Percentiles rank a stretch among this genome's conserved stretches.
Conservation (phyloP, 2,888 invertebrate genomes). For the Oscheius sp. region DNA sequence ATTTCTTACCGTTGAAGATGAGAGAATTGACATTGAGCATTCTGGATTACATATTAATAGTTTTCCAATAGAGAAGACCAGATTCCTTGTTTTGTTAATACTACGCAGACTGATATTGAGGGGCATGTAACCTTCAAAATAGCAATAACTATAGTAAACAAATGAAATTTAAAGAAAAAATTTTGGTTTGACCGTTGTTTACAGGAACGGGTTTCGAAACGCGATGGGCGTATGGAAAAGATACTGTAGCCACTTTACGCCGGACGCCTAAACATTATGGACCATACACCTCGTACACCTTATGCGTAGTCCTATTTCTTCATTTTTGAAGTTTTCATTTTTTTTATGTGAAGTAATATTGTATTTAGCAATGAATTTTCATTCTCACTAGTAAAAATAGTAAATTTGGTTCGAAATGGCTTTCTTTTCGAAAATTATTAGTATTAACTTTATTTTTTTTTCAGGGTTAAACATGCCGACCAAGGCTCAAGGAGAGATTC, state of each 20-base stretch:
- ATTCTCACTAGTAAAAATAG: background rate
- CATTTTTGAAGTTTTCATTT: too few species aligned
- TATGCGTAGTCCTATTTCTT: too few species aligned
- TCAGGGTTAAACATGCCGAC: conserved; percentile 68
- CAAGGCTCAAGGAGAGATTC: conserved; percentile 75
- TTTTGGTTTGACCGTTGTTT: too few species aligned
- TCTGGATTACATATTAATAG: too few species aligned
- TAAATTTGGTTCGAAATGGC: background rate
- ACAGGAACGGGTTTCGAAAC: background rate
- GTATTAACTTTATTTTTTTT: background rate
- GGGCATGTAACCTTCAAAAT: too few species aligned
- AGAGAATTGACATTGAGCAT: too few species aligned
- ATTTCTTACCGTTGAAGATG: too few species aligned
- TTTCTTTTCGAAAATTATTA: background rate
- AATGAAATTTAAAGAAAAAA: too few species aligned
- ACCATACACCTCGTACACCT: conserved; percentile 8
- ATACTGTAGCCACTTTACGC: conserved; percentile 6
- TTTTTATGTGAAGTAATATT: background rate
- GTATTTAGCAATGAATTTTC: background rate
- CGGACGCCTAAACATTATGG: background rate
- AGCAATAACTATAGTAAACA: too few species aligned
- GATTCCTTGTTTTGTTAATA: too few species aligned
- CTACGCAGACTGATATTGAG: too few species aligned
- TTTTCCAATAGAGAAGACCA: too few species aligned
- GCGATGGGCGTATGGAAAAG: background rate